These are phyloP conservation scores for Gavia stellata DNA, from an alignment of 2,113 vertebrate genomes.

Conservation along the genomic window DNA sequence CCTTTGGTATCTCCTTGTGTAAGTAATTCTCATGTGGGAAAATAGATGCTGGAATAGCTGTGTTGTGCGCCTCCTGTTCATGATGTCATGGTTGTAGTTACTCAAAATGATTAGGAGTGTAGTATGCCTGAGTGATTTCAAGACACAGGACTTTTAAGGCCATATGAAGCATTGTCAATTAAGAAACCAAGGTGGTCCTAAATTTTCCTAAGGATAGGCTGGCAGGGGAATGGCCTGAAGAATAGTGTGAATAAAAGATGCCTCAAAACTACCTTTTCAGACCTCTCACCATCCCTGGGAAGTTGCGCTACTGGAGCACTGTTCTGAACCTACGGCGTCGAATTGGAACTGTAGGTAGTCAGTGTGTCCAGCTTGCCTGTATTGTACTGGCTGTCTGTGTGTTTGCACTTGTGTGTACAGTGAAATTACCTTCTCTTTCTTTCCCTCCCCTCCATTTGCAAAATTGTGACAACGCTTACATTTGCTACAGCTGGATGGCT, in stretches of 20 bases:
- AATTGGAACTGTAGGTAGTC: background rate
- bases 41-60: background rate
- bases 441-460: fast-evolving
- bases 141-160: background rate
- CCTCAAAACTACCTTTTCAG: background rate
- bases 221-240: background rate
- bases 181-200: background rate
- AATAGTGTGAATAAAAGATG: background rate
- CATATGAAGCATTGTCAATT: background rate
- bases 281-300: background rate
- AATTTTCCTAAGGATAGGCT: background rate
- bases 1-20: background rate
- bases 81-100: background rate
- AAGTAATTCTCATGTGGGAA: background rate
- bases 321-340: fast-evolving
- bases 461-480: background rate
- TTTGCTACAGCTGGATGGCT: background rate
- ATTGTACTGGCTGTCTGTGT: fast-evolving
- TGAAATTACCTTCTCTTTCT: background rate
- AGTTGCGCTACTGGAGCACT: background rate
- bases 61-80: background rate
- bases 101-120: background rate
- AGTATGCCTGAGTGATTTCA: background rate
- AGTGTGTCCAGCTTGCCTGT: background rate
- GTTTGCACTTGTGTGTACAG: background rate